Conservation (phyloP, 2,797 vertebrate species). For the Ciconia nigra region DNA sequence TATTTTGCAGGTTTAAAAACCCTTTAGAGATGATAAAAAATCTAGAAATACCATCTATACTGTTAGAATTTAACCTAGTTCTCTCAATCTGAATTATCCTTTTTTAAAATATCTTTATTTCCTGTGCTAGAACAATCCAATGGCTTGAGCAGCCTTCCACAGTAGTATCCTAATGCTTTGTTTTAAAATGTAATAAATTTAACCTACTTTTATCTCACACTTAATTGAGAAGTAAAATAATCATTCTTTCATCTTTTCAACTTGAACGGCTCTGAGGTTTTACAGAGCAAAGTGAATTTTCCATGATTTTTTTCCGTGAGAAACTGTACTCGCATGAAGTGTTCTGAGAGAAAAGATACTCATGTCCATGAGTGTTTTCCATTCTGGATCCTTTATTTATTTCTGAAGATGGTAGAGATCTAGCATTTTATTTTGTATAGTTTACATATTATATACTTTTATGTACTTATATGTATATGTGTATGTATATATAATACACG, state of each 20-base stretch:
- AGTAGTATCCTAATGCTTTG: neutral
- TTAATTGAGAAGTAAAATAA: neutral
- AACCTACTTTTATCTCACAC: neutral
- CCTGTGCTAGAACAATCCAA: neutral
- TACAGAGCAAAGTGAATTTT: neutral
- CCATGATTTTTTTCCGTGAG: neutral
- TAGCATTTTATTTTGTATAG: neutral
- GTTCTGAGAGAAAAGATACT: neutral
- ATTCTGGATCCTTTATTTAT: neutral
- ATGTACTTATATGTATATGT: neutral
- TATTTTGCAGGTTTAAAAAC: neutral
- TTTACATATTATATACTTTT: neutral
- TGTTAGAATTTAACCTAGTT: neutral
- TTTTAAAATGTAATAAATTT: neutral
- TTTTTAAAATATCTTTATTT: neutral
- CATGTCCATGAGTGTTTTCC: neutral
- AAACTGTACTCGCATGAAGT: neutral
- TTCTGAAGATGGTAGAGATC: neutral
- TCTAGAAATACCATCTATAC: neutral
- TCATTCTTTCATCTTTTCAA: neutral
- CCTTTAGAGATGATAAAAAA: neutral
- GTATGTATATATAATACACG: rapidly evolving
- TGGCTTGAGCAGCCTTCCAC: neutral
- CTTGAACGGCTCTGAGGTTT: neutral
- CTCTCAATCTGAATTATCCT: neutral